phyloP scores from a whole-genome alignment of 2,888 invertebrate genomes.

The Deladenus siricidicola region DNA sequence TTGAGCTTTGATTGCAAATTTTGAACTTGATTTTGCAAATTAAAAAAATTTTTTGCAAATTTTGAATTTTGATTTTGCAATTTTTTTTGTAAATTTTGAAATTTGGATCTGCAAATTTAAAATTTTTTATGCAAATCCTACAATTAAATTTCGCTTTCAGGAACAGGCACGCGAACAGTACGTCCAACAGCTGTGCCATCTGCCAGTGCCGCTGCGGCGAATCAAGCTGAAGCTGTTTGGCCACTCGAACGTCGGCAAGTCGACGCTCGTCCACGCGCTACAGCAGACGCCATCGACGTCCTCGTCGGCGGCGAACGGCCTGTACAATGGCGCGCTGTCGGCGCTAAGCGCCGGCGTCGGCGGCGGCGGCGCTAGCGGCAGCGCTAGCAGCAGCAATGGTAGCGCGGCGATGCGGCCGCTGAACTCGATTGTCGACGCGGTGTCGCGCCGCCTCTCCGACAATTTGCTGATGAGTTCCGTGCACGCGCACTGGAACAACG shows the following conservation, averaged over 20 bases:
- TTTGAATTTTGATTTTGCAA: too few relatives aligned
- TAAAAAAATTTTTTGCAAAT: too few relatives aligned
- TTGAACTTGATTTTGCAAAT: too few relatives aligned
- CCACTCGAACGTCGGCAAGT: slow-evolving; percentile 68
- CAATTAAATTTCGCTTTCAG: too few relatives aligned
- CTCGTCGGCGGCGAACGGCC: neutral
- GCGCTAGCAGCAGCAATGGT: neutral
- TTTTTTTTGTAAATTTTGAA: too few relatives aligned
- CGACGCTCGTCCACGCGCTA: slow-evolving; percentile 64
- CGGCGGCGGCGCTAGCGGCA: neutral
- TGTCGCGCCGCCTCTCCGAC: slow-evolving; percentile 48
- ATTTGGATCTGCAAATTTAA: too few relatives aligned
- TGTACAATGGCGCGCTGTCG: neutral
- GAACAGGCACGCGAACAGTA: slow-evolving; percentile 57
- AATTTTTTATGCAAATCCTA: too few relatives aligned
- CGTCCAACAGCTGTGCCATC: slow-evolving; percentile 61
- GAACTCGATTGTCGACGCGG: slow-evolving; percentile 41
- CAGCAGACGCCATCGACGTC: slow-evolving; percentile 51
- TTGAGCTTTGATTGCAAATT: too few relatives aligned
- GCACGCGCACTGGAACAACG: neutral
- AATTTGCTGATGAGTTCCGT: slow-evolving; percentile 15
- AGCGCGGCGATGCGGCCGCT: slow-evolving; percentile 12
- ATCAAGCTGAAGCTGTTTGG: slow-evolving; percentile 68
- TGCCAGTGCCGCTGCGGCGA: slow-evolving; percentile 55
- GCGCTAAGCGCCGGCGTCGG: neutral